Base-by-base conservation (phyloP, 2,113 vertebrate species). In the Labeo rohita region DNA sequence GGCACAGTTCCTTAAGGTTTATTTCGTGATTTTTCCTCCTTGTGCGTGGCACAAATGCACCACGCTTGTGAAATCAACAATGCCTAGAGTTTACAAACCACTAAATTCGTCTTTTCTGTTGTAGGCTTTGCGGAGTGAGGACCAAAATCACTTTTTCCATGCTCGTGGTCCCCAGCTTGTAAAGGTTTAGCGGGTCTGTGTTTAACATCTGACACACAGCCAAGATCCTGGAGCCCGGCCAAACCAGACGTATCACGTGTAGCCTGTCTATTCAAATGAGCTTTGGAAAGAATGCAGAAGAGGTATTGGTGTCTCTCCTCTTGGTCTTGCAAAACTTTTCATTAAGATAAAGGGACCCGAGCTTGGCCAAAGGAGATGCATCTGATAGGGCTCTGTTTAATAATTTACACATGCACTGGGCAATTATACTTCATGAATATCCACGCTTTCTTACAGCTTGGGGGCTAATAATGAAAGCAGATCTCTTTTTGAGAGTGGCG, bases 381-480 rank as follows among this genome's bases (percentile, higher is more conserved):
- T 94, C 92, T 92, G 94, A 95, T 95, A 93, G 90, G 83, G 79
- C 89, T 92, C 91, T 93, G 89, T 94, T 96, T 94, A 95, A 96
- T 94, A 93, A 94, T 96, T 94, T 89, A 95, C 93, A 92, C 91
- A 90, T 90, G 91, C 85, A 86, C 89, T 8, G 54, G 83, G 90
- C 92, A 93, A 94, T 95, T 94, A 94, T 91, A 91, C 92, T 92
- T 93, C 92, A 93, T 95, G 90, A 94, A 94, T 95, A 94, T 94
- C 91, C 91, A 87, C 91, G n/a, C 88, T 91, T 92, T 90, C 89
- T 93, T 90, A 70, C 36, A 28, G 88, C 89, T 87, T 21, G 52
- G 80, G 74, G 89, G 87, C 88, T 90, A 90, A 89, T 78, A 80
- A 87, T 87, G 88, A 92, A 92, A 91, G 89, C 91, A 83, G 91